Evolutionary conservation across 2,888 invertebrate species (phyloP), one percentile per base, ranked within the genome.

Genomic region (Lypha dubia): DNA sequence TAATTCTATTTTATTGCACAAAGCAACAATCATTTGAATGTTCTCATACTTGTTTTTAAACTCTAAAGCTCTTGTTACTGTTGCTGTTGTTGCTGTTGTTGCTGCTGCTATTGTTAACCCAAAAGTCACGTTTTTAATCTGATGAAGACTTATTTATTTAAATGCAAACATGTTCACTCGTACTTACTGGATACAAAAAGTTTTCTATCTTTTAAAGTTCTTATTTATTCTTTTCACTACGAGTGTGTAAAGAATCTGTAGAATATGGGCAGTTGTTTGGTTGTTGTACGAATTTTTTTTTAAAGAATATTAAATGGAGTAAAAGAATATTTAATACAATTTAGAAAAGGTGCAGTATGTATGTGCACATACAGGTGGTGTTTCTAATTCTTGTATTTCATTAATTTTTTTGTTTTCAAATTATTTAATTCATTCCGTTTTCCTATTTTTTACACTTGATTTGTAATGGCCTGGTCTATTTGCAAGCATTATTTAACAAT

Each of bases 51-150:
- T 8, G 49, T 22, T 32, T 46, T 51, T 46, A 56, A 60, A 62
- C 77, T 56, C 74, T 63, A 28, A 32, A 53, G 53, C 70, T 65
- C 60, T 20, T 51, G 51, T 11, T 51, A 22, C 3, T 22, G 49
- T 22, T 58, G 17, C 17, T 35, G 49, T 22, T 51, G 35, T 46
- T 63, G 63, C 9, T 70, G 11, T n/a, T 70, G 13, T 7, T 56
- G 15, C 17, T 44, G 38, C 15, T 32, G 44, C 22, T 35, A 71
- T 44, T 70, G 46, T 79, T 75, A 84, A 84, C 58, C 70, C 75
- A 75, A 79, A 75, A 84, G 79, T 84, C 83, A 84, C 79, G 83
- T 79, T 84, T 83, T 46, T 65, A 56, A 74, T 68, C 79, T 74
- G 56, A 79, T 46, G 65, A 65, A 79, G 38, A 70, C 70, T 44